phyloP scores from a whole-genome alignment of 2,113 vertebrate species.

The Chaetura pelagica region DNA sequence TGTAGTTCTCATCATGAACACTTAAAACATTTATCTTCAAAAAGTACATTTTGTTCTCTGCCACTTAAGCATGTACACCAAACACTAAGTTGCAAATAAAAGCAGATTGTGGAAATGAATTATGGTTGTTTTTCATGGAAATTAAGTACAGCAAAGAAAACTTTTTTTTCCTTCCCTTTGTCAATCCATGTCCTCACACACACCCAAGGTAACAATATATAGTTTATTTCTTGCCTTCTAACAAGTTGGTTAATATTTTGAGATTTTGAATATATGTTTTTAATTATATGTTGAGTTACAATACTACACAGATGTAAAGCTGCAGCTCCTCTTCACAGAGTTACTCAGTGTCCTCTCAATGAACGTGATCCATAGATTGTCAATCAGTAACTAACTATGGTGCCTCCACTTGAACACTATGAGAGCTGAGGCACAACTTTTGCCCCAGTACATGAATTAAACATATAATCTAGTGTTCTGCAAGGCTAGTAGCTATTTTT shows the following conservation, averaged over 20 bases:
- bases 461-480: neutral
- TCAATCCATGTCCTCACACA: neutral
- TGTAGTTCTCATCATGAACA: constrained; percentile 63
- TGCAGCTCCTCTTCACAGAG: neutral
- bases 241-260: neutral
- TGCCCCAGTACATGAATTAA: neutral
- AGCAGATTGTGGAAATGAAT: constrained; percentile 36
- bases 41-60: constrained; percentile 72
- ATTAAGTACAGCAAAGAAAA: constrained; percentile 21
- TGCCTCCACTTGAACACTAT: neutral
- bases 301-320: neutral
- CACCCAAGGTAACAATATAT: neutral
- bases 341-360: neutral
- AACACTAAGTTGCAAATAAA: constrained; percentile 51
- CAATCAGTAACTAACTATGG: neutral
- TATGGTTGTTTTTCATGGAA: constrained; percentile 33
- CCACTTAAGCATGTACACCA: constrained; percentile 57
- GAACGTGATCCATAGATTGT: neutral
- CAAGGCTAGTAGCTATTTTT: neutral
- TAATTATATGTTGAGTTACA: neutral
- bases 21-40: constrained; percentile 69
- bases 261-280: neutral
- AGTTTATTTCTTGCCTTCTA: neutral
- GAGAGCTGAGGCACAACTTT: neutral
- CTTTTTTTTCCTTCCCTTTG: neutral